Base-by-base conservation (phyloP, 2,113 vertebrate genomes). In the Picathartes gymnocephalus region DNA sequence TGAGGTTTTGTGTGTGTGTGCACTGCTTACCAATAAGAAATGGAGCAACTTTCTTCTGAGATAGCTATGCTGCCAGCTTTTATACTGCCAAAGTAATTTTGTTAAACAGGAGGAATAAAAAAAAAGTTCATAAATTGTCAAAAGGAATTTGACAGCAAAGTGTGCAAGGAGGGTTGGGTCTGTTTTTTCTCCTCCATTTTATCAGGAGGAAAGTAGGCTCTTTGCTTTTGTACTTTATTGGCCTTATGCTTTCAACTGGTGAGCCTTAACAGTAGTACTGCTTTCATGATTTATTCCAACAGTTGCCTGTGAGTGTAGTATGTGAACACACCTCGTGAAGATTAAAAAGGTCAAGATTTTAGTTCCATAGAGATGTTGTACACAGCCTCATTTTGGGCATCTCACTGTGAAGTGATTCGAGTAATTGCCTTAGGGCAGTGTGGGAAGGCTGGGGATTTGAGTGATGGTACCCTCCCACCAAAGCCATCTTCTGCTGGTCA, bases 1-100 rank as follows among this genome's bases (percentile, higher is more conserved):
- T 74, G 78, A 65, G 42, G 4, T 4, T 83, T 68, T 79, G 4
- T 81, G 16, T 72, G 23, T 53, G 22, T 70, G 20, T 39, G 31
- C 39, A 8, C 60, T 78, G 68, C 90, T 95, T 95, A 94, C 90
- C 68, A 90, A 53, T 86, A 86, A 93, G 74, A 68, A 96, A 81
- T 54, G 65, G 64, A 77, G 56, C 50, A 80, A 58, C 60, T 77
- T 92, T 72, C 30, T 71, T 91, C 88, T 28, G 47, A 57, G 79
- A 51, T 92, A 83, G 74, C 48, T 54, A 1, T 31, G 13, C 61
- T 95, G 94, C 76, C 64, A 94, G 10, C 69, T 88, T 81, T 27
- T 93, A 37, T 58, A 37, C 27, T 39, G 30, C 37, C 94, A 80
- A 91, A 93, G 47, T 95, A 82, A 88, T 86, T 95, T 71, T 76